Base-by-base conservation (phyloP, 2,113 vertebrate species). In the Tragelaphus buxtoni region DNA sequence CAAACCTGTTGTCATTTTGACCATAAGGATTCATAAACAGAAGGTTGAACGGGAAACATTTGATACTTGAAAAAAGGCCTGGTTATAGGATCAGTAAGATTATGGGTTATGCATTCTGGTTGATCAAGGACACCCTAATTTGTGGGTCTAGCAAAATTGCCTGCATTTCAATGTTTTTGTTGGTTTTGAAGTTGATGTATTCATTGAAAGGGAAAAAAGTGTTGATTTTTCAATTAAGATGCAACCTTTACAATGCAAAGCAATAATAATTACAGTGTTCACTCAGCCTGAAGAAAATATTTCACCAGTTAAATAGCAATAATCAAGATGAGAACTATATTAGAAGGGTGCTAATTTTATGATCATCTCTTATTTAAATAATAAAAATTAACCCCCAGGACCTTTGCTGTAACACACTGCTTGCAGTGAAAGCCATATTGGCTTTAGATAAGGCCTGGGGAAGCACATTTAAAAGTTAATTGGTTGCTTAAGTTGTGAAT, bases 191-290 rank as follows among this genome's bases (percentile, higher is more conserved):
- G 65, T 91, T 95, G 94, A 97, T 88, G n/a, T 90, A 90, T 28
- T 97, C 87, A 88, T 77, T 94, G 84, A 97, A 96, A 97, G 20
- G 80, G 55, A 90, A 97, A 95, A 96, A 97, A 88, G 83, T 95
- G 93, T 97, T 97, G 90, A 97, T 97, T 98, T 97, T 97, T 98
- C 93, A 97, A 97, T 97, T 97, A 97, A 95, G 92, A 95, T 85
- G 95, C 87, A 98, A 97, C 95, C 93, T 98, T 98, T 96, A 93
- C 65, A 97, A 94, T 93, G 96, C 60, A 97, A 83, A 90, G 96
- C 79, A 90, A 93, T 97, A 96, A 95, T 97, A 97, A 98, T 98
- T 97, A 97, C 26, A 96, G 89, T 92, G 87, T 98, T 98, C 96
- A 96, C 61, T 96, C 96, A 95, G 65, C 79, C 91, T 58, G 93